Percentiles rank a stretch among this genome's conserved stretches.
phyloP scores from a whole-genome alignment of 1,140 invertebrate genomes.

The Meloidogyne floridensis region DNA sequence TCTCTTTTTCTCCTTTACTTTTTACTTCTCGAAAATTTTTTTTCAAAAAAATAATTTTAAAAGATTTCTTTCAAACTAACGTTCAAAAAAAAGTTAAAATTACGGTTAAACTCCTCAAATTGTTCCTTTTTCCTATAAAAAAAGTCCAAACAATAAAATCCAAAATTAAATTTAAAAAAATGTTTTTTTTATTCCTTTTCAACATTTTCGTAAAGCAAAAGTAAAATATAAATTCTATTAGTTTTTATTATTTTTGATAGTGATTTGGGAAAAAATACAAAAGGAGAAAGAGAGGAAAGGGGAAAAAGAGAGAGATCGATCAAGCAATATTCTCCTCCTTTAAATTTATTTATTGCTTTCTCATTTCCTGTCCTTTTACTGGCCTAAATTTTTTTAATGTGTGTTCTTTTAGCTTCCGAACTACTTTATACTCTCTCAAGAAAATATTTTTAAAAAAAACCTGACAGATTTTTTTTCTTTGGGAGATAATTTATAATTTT shows the following conservation, averaged over 20 bases:
- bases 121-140: no score
- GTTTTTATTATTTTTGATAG: not conserved
- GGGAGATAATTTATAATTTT: not conserved
- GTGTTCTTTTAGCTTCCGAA: not conserved
- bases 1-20: no score
- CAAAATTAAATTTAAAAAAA: no score
- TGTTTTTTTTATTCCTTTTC: no score
- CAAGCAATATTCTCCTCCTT: not conserved
- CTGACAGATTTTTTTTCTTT: not conserved
- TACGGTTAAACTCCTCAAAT: no score
- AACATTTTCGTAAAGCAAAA: no score
- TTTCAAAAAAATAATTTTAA: no score
- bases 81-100: no score
- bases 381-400: not conserved
- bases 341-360: not conserved
- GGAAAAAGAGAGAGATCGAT: not conserved
- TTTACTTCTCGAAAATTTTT: no score
- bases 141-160: no score
- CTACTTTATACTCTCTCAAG: not conserved
- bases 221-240: not conserved
- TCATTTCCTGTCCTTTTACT: not conserved
- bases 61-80: no score
- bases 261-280: conserved; percentile 1
- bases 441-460: not conserved
- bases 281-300: not conserved